Conservation (phyloP, 2,888 invertebrate species). For the Labia minor region DNA sequence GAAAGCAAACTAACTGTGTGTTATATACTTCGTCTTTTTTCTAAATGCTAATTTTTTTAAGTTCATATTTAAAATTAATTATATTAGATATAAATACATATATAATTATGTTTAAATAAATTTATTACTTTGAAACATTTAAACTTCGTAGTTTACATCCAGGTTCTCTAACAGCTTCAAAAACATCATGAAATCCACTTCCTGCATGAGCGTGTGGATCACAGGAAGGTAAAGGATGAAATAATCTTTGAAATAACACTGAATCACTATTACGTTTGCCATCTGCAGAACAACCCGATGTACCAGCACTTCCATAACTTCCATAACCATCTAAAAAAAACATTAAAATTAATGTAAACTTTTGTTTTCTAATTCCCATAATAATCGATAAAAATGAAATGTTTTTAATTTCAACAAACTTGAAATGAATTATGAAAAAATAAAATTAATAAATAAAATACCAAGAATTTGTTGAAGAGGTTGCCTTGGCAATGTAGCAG, state of each 20-base stretch:
- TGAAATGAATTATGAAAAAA: too few relatives aligned
- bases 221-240: conserved; percentile 44
- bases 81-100: too few relatives aligned
- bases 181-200: conserved; percentile 39
- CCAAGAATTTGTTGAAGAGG: conserved; percentile 37
- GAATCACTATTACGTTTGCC: conserved; percentile 45
- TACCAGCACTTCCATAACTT: conserved; percentile 2
- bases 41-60: too few relatives aligned
- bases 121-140: conserved; percentile 40
- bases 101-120: too few relatives aligned
- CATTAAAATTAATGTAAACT: neutral
- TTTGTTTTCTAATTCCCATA: too few relatives aligned
- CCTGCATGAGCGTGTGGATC: conserved; percentile 36
- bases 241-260: conserved; percentile 41
- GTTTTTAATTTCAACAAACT: too few relatives aligned
- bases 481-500: conserved; percentile 41
- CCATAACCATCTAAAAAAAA: neutral
- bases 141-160: conserved; percentile 43
- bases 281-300: conserved; percentile 28
- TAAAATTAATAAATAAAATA: conserved; percentile 18
- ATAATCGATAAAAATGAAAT: too few relatives aligned
- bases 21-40: too few relatives aligned
- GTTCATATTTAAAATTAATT: too few relatives aligned
- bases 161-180: conserved; percentile 39
- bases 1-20: too few relatives aligned